phyloP scores from a whole-genome alignment of 2,113 vertebrate genomes.

The Equus przewalskii region DNA sequence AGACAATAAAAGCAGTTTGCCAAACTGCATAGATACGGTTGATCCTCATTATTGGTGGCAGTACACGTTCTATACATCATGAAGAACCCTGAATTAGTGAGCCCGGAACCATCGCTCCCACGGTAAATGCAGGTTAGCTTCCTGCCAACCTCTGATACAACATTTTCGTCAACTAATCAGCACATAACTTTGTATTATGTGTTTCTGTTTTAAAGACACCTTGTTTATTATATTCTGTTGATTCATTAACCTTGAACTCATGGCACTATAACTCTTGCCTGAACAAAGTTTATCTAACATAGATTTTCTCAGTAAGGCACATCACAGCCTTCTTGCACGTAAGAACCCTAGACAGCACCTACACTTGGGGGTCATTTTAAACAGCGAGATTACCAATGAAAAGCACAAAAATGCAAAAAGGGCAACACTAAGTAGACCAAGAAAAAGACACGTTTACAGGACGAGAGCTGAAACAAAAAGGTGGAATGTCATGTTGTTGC shows the following conservation, averaged over 20 bases:
- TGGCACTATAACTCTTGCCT: not conserved
- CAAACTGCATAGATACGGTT: not conserved
- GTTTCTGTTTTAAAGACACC: not conserved
- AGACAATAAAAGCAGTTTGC: not conserved
- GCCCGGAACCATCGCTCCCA: not conserved
- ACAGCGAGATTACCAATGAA: not conserved
- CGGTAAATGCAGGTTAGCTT: not conserved
- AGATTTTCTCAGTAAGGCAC: not conserved
- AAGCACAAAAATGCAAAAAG: not conserved
- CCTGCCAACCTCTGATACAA: not conserved
- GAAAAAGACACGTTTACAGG: not conserved
- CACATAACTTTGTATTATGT: not conserved
- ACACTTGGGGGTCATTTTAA: not conserved
- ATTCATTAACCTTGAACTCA: not conserved
- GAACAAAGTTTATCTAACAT: not conserved
- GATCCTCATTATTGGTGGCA: not conserved
- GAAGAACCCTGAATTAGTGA: not conserved
- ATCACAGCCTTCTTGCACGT: too few relatives aligned
- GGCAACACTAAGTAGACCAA: not conserved
- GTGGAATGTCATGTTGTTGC: fast-evolving
- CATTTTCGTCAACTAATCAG: not conserved
- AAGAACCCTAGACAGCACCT: too few relatives aligned
- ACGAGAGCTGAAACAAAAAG: not conserved
- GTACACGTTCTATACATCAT: not conserved
- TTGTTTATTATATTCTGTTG: not conserved